Percentiles rank a stretch among this genome's conserved stretches.
Evolutionary conservation across 2,797 vertebrate species (phyloP).

Genomic region (Ctenopoma kingsleyae): DNA sequence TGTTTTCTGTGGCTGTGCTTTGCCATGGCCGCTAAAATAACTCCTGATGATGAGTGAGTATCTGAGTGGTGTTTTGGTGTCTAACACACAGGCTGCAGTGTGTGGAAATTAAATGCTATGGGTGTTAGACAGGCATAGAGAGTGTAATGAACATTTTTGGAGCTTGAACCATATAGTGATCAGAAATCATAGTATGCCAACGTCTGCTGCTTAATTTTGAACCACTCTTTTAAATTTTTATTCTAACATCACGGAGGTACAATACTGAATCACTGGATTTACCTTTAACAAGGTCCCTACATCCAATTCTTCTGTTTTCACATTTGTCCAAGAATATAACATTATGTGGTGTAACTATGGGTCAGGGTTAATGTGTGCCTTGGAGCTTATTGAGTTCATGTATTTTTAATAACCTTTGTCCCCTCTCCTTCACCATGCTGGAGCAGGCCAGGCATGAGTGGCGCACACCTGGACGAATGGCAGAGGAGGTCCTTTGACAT

Average conservation of each 20-base stretch:
- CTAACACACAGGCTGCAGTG: neutral
- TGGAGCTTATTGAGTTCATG: constrained; percentile 58
- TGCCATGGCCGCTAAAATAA: neutral
- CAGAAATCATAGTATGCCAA: neutral
- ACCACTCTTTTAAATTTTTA: neutral
- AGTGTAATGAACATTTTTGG: neutral
- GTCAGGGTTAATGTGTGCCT: constrained; percentile 33
- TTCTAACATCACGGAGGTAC: neutral
- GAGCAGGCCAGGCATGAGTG: constrained; percentile 86
- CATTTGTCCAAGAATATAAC: neutral
- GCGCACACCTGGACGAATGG: constrained; percentile 92
- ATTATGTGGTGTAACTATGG: constrained; percentile 12
- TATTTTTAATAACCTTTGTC: constrained; percentile 75
- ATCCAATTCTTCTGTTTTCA: neutral
- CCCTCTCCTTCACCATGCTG: constrained; percentile 75
- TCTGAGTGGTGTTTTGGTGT: neutral
- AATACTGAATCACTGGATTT: neutral
- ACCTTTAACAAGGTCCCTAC: neutral
- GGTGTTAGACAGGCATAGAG: neutral
- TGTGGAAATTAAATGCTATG: neutral
- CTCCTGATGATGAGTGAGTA: neutral
- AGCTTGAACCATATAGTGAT: neutral
- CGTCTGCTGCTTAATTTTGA: neutral
- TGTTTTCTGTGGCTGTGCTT: neutral
- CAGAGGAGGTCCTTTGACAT: constrained; percentile 93